Evolutionary conservation across 2,888 invertebrate species (phyloP), one percentile per base, ranked within the genome.

Genomic region (Phasia obesa): DNA sequence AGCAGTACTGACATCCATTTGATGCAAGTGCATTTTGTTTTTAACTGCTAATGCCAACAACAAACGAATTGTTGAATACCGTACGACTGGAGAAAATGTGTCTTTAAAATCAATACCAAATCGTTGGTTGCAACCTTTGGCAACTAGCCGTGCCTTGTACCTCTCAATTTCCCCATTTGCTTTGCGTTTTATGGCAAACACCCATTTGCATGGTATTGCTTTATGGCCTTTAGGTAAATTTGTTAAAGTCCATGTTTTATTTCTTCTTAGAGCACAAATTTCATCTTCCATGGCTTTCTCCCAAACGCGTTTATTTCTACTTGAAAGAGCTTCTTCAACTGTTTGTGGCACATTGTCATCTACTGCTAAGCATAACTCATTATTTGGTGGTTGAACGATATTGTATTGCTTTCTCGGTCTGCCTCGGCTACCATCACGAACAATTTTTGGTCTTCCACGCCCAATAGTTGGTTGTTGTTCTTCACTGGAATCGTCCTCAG

Each of bases 1-100:
- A 13, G 85, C 85, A 9, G 78, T 75, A n/a, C 64, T 51, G 4
- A 84, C 83, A 55, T 84, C 84, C 47, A 82, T 44, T 51, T 84
- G 84, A 44, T 83, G 85, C 7, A 83, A 21, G 23, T 76, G 55
- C 69, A 84, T 60, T 21, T 76, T 77, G 9, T 76, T 17, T 2
- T n/a, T n/a, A n/a, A 67, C 83, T 17, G 84, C 74, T 6, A 85
- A 31, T 15, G 84, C 81, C 44, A 80, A 64, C n/a, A 85, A 11
- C 55, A 81, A 57, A 0, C 82, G 71, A 31, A 82, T 80, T 15
- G 73, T 82, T 51, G 65, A 59, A 51, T 77, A 79, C 5, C 81
- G 55, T 9, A 74, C 65, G 2, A 79, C 79, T n/a, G 84, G 80
- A 11, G 76, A 84, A 57, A 78, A 84, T 0, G 81, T 85, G 64